phyloP scores from a whole-genome alignment of 2,888 invertebrate species.

The Therioaphis trifolii region DNA sequence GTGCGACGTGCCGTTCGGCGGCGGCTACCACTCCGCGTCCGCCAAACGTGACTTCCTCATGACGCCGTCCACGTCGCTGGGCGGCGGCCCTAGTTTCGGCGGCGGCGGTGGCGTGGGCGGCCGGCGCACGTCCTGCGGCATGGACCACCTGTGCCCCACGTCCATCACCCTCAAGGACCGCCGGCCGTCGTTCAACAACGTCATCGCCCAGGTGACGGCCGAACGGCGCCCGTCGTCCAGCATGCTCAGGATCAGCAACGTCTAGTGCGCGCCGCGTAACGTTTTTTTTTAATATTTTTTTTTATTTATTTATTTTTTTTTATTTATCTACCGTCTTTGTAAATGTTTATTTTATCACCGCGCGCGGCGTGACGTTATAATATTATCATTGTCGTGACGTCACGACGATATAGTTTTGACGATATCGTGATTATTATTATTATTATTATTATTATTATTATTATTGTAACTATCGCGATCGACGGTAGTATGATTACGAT shows the following conservation, averaged over 20 bases:
- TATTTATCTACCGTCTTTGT: too few relatives aligned
- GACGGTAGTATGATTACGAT: too few relatives aligned
- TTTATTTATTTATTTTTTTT: too few relatives aligned
- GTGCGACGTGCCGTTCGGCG: constrained; percentile 50
- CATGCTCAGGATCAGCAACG: constrained; percentile 67
- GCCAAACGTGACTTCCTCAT: constrained; percentile 63
- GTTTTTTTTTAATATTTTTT: too few relatives aligned
- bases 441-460: too few relatives aligned
- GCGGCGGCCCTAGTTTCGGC: constrained; percentile 43
- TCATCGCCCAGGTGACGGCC: constrained; percentile 67
- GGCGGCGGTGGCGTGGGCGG: constrained; percentile 9
- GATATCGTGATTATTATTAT: too few relatives aligned
- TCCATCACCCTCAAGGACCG: constrained; percentile 65
- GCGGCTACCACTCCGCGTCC: constrained; percentile 25
- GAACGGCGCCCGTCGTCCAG: constrained; percentile 66
- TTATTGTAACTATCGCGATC: too few relatives aligned
- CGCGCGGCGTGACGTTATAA: too few relatives aligned
- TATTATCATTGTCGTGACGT: too few relatives aligned
- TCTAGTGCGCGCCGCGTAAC: constrained; percentile 61
- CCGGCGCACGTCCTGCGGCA: constrained; percentile 62
- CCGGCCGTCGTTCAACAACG: constrained; percentile 67
- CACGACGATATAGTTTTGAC: too few relatives aligned
- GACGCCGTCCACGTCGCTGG: constrained; percentile 59
- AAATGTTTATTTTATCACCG: too few relatives aligned
- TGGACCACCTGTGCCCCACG: constrained; percentile 59